Percentiles rank a stretch among this genome's conserved stretches.
phyloP scores from a whole-genome alignment of 2,888 invertebrate genomes.

The Agrochola lota region DNA sequence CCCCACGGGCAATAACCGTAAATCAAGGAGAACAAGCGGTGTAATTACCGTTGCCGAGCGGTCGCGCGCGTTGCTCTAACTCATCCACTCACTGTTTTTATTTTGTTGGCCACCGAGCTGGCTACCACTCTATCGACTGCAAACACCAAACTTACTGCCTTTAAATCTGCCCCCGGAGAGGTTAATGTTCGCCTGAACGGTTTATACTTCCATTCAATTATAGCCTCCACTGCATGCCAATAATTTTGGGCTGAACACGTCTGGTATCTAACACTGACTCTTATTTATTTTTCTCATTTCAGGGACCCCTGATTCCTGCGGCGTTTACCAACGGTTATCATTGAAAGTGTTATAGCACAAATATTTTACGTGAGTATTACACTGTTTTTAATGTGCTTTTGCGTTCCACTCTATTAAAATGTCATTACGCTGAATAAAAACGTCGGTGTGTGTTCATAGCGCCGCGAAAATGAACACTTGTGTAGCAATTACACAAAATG shows the following conservation, averaged over 20 bases:
- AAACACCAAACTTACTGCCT: constrained; percentile 87
- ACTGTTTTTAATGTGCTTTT: constrained; percentile 76
- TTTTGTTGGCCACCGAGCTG: constrained; percentile 86
- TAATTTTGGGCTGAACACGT: constrained; percentile 66
- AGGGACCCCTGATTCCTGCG: constrained; percentile 99
- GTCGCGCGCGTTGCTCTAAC: constrained; percentile 89
- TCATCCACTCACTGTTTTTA: constrained; percentile 89
- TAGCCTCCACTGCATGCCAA: constrained; percentile 74
- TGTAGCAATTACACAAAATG: constrained; percentile 76
- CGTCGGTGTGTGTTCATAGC: constrained; percentile 76
- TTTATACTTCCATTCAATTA: constrained; percentile 87
- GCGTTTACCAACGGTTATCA: constrained; percentile 99
- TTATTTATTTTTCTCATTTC: constrained; percentile 87
- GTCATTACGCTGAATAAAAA: constrained; percentile 82
- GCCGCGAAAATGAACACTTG: constrained; percentile 76
- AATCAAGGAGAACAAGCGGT: constrained; percentile 91
- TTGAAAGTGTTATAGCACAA: constrained; percentile 93
- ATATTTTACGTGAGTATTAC: constrained; percentile 89
- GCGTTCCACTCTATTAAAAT: constrained; percentile 82
- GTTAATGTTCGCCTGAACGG: constrained; percentile 85
- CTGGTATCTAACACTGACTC: constrained; percentile 57
- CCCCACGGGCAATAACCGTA: constrained; percentile 91
- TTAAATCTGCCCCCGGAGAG: constrained; percentile 88
- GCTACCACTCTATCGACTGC: constrained; percentile 89
- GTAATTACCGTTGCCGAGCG: constrained; percentile 90